phyloP scores from a whole-genome alignment of 2,113 vertebrate genomes.

The Pardalotus punctatus region DNA sequence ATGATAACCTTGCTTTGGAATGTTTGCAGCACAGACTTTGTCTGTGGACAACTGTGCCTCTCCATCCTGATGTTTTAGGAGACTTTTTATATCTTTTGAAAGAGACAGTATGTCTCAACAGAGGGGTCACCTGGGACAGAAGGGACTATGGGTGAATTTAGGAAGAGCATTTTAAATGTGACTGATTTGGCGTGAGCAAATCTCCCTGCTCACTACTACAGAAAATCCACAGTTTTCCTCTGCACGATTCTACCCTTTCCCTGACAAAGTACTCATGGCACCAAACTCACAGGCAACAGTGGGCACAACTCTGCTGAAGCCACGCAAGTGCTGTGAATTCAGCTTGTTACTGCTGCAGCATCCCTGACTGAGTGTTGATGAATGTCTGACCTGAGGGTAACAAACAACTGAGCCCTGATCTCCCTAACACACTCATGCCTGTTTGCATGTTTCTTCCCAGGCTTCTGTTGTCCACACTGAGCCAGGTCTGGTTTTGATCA shows the following conservation, averaged over 20 bases:
- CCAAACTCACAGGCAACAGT: not conserved
- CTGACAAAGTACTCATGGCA: not conserved
- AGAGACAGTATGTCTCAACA: not conserved
- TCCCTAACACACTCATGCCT: not conserved
- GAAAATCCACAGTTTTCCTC: not conserved
- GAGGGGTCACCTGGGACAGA: not conserved
- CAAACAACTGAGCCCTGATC: not conserved
- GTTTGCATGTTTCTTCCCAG: not conserved
- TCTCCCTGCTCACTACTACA: not conserved
- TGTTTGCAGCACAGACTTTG: not conserved
- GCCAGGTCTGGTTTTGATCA: not conserved
- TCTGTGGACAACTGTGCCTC: not conserved
- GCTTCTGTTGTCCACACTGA: not conserved
- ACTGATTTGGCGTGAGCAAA: not conserved
- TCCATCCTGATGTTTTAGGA: not conserved
- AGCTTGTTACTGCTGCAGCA: not conserved
- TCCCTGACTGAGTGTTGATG: not conserved
- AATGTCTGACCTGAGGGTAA: not conserved
- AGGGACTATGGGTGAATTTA: not conserved
- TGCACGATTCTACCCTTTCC: not conserved
- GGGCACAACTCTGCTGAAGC: not conserved
- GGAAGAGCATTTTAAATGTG: not conserved
- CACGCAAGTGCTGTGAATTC: rapidly evolving
- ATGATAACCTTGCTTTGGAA: not conserved
- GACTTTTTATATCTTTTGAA: not conserved